Evolutionary conservation across 2,797 vertebrate species (phyloP).

Genomic region (Argyrosomus regius): DNA sequence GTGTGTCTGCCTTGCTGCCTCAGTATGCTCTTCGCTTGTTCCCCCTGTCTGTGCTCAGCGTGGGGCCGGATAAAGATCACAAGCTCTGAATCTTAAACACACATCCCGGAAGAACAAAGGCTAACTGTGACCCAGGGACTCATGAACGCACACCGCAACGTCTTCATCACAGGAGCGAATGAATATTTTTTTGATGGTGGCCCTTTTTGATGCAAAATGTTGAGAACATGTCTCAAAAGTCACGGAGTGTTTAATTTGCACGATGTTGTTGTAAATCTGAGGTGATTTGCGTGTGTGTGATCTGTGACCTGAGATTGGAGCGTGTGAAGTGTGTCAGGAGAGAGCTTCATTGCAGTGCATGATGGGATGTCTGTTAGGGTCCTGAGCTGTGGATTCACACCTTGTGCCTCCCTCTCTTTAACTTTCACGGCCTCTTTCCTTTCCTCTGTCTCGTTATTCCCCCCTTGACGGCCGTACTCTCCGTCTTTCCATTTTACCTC

Average conservation of each 20-base stretch:
- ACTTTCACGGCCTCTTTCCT: conserved; percentile 28
- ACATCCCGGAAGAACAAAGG: conserved; percentile 77
- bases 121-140: conserved; percentile 48
- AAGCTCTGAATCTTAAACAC: conserved; percentile 75
- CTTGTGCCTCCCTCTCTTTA: conserved; percentile 31
- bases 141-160: conserved; percentile 1
- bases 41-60: conserved; percentile 51
- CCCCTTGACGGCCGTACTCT: conserved; percentile 37
- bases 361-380: conserved; percentile 37
- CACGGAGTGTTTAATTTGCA: conserved; percentile 23
- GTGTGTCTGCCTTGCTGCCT: conserved; percentile 53
- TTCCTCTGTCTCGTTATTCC: conserved; percentile 35
- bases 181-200: conserved; percentile 7
- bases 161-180: conserved; percentile 48
- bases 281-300: neutral
- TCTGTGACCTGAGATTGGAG: conserved; percentile 9
- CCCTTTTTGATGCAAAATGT: conserved; percentile 31
- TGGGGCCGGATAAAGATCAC: conserved; percentile 73
- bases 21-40: conserved; percentile 30
- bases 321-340: conserved; percentile 11
- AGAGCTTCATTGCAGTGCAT: conserved; percentile 20
- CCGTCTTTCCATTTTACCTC: conserved; percentile 55
- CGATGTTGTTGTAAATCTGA: conserved; percentile 1
- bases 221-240: conserved; percentile 16
- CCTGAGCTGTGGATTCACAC: conserved; percentile 37